Base-by-base conservation (phyloP, 2,113 vertebrate genomes). In the Calyptomena viridis region DNA sequence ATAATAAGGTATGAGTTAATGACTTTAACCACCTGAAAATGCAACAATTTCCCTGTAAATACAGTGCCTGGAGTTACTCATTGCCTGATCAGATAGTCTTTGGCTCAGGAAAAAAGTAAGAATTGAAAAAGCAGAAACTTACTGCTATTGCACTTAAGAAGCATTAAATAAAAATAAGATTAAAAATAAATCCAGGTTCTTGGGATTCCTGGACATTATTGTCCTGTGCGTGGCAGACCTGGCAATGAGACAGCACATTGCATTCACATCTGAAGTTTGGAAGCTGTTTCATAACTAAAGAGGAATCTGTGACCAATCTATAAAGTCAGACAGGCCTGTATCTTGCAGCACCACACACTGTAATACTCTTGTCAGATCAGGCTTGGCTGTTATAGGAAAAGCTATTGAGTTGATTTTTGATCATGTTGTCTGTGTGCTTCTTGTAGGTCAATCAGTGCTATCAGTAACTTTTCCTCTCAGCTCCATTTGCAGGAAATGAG, bases 1-100 rank as follows among this genome's bases (percentile, higher is more conserved):
- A 72, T 89, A 97, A 97, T 97, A 96, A 97, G 94, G 95, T 82
- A 97, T 86, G 87, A 97, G 91, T 95, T 97, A 97, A 97, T 97
- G 91, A 94, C 95, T 97, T 94, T 83, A 95, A 97, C 95, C 95
- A 97, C 87, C 94, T 96, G 89, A 96, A 97, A 97, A 95, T 96
- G 62, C 66, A 96, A 83, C 82, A 88, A 91, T 95, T 94, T 97
- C 94, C 95, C 94, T 89, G 64, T 90, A 95, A 96, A 95, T 93
- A 93, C 60, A 94, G 75, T 92, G 76, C 78, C 91, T 85, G 76
- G 47, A 93, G 91, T 95, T 93, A 89, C 92, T 96, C 86, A 94
- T 75, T 96, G 91, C 76, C 76, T 96, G 92, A 73, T 90, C 47
- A 64, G 44, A 56, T 50, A 59, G 40, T 42, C 20, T 84, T 72